These are phyloP conservation scores for Apantesis nais DNA, from an alignment of 2,888 invertebrate genomes.

Conservation along the genomic window DNA sequence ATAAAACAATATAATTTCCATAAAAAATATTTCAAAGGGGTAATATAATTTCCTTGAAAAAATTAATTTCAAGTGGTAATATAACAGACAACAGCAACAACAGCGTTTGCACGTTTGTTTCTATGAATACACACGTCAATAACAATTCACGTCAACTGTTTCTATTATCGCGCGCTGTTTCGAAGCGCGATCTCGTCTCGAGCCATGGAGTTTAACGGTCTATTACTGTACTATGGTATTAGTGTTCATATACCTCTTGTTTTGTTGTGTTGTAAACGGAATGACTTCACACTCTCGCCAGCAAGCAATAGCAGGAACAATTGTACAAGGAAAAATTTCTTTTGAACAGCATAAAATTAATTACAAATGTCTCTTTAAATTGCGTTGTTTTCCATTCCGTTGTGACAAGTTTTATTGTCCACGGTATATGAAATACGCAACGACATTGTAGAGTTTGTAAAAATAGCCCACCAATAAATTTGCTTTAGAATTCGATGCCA, in stretches of 20 bases:
- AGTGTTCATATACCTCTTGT: conserved; percentile 54
- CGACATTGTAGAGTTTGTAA: conserved; percentile 27
- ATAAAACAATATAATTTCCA: too few relatives aligned
- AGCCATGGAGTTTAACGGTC: conserved; percentile 79
- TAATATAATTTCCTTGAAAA: conserved; percentile 8
- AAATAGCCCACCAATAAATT: conserved; percentile 41
- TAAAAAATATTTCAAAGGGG: too few relatives aligned
- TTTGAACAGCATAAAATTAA: conserved; percentile 4
- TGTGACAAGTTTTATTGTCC: conserved; percentile 19
- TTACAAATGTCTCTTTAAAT: conserved; percentile 6
- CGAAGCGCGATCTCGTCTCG: conserved; percentile 56
- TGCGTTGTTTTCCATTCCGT: conserved; percentile 11
- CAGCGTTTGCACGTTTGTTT: conserved; percentile 31
- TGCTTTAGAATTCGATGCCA: conserved; percentile 32
- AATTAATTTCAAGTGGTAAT: conserved; percentile 23
- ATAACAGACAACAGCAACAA: conserved; percentile 29
- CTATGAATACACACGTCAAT: conserved; percentile 56
- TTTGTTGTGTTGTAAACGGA: conserved; percentile 36
- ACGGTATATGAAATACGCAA: conserved; percentile 26
- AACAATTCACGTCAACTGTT: conserved; percentile 61
- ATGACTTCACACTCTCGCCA: conserved; percentile 27
- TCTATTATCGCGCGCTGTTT: conserved; percentile 51
- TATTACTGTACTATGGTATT: conserved; percentile 55
- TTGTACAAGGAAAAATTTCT: neutral
- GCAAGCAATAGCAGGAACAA: neutral